These are phyloP conservation scores for Sander lucioperca DNA, from an alignment of 2,113 vertebrate species.

Conservation along the genomic window DNA sequence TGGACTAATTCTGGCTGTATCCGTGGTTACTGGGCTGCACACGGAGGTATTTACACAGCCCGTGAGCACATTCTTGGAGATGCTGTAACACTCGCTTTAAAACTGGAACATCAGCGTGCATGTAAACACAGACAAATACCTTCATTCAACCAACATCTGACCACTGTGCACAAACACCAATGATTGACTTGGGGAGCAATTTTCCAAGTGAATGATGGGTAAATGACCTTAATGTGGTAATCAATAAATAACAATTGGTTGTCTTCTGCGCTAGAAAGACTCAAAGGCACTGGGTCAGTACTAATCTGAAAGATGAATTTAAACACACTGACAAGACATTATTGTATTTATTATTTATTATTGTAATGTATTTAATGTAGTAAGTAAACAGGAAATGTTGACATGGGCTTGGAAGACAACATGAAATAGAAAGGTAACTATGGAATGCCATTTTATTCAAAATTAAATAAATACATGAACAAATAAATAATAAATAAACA, in stretches of 20 bases:
- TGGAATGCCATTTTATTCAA: no score
- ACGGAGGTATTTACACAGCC: constrained; percentile 14
- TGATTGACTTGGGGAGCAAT: constrained; percentile 50
- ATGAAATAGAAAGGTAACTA: not conserved
- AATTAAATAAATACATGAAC: no score
- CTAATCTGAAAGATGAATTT: not conserved
- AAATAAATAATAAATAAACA: no score
- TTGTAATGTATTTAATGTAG: not conserved
- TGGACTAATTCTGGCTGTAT: constrained; percentile 9
- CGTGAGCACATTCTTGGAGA: not conserved
- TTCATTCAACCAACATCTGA: constrained; percentile 34
- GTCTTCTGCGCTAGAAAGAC: not conserved
- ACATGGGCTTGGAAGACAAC: not conserved
- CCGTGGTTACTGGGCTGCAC: constrained; percentile 11
- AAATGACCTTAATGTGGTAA: constrained; percentile 58
- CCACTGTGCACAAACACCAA: constrained; percentile 40
- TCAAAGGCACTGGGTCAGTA: constrained; percentile 3
- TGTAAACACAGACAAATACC: constrained; percentile 47
- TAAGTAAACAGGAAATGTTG: not conserved
- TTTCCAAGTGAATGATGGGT: constrained; percentile 52
- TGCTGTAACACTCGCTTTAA: constrained; percentile 3
- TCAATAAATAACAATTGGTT: constrained; percentile 58
- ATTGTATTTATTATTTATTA: no score
- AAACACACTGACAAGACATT: not conserved
- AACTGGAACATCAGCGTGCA: constrained; percentile 23